Evolutionary conservation across 2,113 vertebrate genomes (phyloP), one percentile per base, ranked within the genome.

Genomic region (Neodon shergylaensis): DNA sequence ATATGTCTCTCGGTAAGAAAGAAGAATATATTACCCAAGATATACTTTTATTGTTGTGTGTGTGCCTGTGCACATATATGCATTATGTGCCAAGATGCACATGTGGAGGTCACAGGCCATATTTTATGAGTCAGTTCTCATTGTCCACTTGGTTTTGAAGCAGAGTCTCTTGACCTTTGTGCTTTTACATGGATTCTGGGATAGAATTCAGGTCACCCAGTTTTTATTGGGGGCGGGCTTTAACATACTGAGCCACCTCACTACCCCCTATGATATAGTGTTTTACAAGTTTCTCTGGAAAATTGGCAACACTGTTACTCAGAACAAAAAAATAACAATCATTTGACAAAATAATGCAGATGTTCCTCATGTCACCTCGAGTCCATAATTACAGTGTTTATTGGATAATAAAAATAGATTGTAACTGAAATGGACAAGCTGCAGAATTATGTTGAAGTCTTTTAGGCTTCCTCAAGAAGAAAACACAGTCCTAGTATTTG

Each of bases 381-480:
- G 78, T 90, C 21, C 3, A 95, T 33, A 96, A 95, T 79, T 84
- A 85, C 0, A 81, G 39, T 10, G 95, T 68, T 87, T 91, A 74
- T 54, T 11, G 26, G 17, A 95, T 44, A 96, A 96, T 95, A 54
- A 93, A 94, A 96, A 58, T 79, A 88, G 22, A 81, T n/a, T 94
- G 3, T 19, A 94, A 87, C 14, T 87, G 24, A 5, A 33, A 90
- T 89, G 47, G 97, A 33, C 95, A 96, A 97, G 83, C 93, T 66
- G 87, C 65, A 91, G 49, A 92, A 92, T 88, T 89, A 11, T 74
- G 2, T 90, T 95, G 86, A 95, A 95, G 66, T 84, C 91, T 97
- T 94, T 96, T 44, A 61, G 90, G 96, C 84, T 74, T 96, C 58
- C 72, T 81, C 72, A 82, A 96, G 96, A 97, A 97, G 94, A 94